phyloP scores from a whole-genome alignment of 2,797 vertebrate genomes.

The Novumbra hubbsi region DNA sequence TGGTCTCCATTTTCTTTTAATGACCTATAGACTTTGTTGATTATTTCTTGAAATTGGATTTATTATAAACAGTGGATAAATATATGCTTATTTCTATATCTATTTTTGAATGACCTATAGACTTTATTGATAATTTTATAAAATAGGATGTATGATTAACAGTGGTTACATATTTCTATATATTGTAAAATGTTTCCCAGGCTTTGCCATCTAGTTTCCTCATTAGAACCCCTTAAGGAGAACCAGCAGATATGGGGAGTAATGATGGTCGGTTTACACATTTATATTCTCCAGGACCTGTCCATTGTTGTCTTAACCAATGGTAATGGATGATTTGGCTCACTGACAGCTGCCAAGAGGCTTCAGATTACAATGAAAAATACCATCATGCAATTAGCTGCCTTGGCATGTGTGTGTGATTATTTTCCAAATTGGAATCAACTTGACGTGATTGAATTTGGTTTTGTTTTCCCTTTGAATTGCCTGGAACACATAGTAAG shows the following conservation, averaged over 20 bases:
- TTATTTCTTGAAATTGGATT: neutral
- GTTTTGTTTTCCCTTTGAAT: constrained; percentile 16
- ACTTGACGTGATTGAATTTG: constrained; percentile 23
- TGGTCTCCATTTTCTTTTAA: neutral
- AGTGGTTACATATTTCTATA: neutral
- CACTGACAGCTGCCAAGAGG: constrained; percentile 26
- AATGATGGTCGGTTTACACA: constrained; percentile 17
- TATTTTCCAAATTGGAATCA: constrained; percentile 20
- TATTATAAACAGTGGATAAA: neutral
- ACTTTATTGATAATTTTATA: neutral
- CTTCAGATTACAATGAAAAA: constrained; percentile 18
- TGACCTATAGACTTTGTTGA: neutral
- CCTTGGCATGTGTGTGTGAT: constrained; percentile 12
- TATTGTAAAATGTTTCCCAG: neutral
- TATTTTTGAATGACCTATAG: neutral
- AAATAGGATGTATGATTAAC: neutral
- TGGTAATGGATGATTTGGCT: constrained; percentile 52
- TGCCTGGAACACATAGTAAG: neutral
- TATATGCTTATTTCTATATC: too few relatives aligned
- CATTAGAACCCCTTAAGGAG: neutral
- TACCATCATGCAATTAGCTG: constrained; percentile 26
- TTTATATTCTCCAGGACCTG: constrained; percentile 31
- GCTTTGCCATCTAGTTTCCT: neutral
- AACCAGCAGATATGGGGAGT: constrained; percentile 3
- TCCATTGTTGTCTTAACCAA: constrained; percentile 29